These are phyloP conservation scores for Gymnoscelis rufifasciata DNA, from an alignment of 2,888 invertebrate species.

Conservation along the genomic window DNA sequence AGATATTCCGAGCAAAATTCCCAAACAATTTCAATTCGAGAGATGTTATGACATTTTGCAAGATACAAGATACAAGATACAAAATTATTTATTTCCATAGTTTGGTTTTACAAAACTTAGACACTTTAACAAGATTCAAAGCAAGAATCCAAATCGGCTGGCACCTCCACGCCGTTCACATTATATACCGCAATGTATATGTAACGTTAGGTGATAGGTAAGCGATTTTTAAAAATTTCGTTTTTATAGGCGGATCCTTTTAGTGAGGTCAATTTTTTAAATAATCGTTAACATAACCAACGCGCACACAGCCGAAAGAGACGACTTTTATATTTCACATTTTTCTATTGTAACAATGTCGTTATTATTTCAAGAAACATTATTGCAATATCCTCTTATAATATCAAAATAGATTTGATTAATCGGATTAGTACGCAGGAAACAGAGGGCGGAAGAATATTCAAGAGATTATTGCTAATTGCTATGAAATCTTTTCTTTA, in stretches of 20 bases:
- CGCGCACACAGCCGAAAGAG: conserved; percentile 13
- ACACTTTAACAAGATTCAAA: conserved; percentile 20
- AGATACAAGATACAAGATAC: too few species aligned
- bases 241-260: conserved; percentile 48
- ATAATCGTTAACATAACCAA: conserved; percentile 30
- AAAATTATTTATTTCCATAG: too few species aligned
- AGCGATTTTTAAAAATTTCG: conserved; percentile 43
- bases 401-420: too few species aligned
- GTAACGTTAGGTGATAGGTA: conserved; percentile 41
- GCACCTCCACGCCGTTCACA: conserved; percentile 20
- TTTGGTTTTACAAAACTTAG: too few species aligned
- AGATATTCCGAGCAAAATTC: conserved; percentile 10
- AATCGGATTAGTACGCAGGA: too few species aligned
- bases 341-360: too few species aligned
- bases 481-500: too few species aligned
- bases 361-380: too few species aligned
- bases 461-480: too few species aligned
- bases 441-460: too few species aligned
- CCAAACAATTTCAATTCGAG: conserved; percentile 23
- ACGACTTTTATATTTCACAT: too few species aligned
- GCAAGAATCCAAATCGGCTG: conserved; percentile 26
- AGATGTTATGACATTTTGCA: conserved; percentile 22
- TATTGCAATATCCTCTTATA: too few species aligned
- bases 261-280: conserved; percentile 38
- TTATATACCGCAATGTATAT: conserved; percentile 20